These are phyloP conservation scores for Clarias macrocephalus DNA, from an alignment of 2,113 vertebrate genomes.

Conservation along the genomic window DNA sequence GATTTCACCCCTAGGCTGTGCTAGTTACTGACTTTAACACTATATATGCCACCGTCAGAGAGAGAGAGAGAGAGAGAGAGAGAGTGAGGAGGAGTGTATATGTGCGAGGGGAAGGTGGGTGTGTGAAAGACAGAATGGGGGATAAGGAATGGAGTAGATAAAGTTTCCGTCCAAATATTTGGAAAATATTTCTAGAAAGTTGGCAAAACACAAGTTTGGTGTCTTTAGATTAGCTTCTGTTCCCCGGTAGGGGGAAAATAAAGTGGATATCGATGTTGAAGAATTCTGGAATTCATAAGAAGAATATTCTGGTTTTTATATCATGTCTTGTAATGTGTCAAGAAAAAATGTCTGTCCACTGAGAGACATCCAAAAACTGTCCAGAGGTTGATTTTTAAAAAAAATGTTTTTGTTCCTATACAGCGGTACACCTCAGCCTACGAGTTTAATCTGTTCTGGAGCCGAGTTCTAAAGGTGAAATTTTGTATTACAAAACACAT, in stretches of 20 bases:
- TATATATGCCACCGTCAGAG: background rate
- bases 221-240: background rate
- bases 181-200: background rate
- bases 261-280: too few relatives aligned
- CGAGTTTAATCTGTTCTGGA: too few relatives aligned
- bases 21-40: constrained; percentile 32
- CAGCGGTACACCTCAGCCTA: too few relatives aligned
- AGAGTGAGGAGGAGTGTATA: background rate
- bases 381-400: background rate
- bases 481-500: too few relatives aligned
- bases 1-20: constrained; percentile 34
- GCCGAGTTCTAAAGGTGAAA: too few relatives aligned
- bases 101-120: background rate
- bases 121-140: background rate
- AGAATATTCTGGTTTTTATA: background rate
- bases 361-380: background rate
- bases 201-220: background rate
- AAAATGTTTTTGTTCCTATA: too few relatives aligned
- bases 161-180: background rate
- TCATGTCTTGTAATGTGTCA: background rate
- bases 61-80: background rate
- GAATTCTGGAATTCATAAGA: background rate
- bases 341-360: background rate
- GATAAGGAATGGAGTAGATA: background rate
- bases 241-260: too few relatives aligned